These are phyloP conservation scores for Phyllotreta cruciferae DNA, from an alignment of 2,888 invertebrate genomes.

Conservation along the genomic window DNA sequence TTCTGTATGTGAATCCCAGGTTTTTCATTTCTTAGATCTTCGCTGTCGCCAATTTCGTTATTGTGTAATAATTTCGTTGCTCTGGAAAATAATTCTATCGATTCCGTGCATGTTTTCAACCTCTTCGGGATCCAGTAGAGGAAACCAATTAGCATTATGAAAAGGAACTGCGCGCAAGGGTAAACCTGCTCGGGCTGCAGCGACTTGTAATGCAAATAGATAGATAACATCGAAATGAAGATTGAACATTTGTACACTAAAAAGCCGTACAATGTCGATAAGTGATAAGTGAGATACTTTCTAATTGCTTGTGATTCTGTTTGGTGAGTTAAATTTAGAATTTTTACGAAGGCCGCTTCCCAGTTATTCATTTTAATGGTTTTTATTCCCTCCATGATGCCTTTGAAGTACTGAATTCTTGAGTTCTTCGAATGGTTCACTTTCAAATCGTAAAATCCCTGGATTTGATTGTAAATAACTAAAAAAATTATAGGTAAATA, in stretches of 20 bases:
- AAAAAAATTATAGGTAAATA: not conserved
- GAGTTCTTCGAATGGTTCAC: not conserved
- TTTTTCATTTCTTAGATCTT: not conserved
- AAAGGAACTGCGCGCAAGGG: constrained; percentile 6
- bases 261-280: constrained; percentile 3
- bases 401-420: constrained; percentile 10
- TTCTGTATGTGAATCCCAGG: constrained; percentile 1
- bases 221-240: not conserved
- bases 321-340: constrained; percentile 1
- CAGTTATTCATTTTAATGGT: constrained; percentile 19
- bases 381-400: constrained; percentile 10
- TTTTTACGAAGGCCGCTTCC: constrained; percentile 16
- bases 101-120: not conserved
- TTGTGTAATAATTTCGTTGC: not conserved
- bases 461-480: constrained; percentile 1
- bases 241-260: constrained; percentile 4
- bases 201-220: not conserved
- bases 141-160: not conserved
- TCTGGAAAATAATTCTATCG: not conserved
- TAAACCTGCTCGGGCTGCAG: constrained; percentile 4
- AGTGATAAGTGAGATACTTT: not conserved
- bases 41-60: not conserved
- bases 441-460: not conserved
- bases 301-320: not conserved
- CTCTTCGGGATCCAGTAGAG: constrained; percentile 7